Conservation (phyloP, 1,140 invertebrate species). For the Neomicropteryx cornuta region DNA sequence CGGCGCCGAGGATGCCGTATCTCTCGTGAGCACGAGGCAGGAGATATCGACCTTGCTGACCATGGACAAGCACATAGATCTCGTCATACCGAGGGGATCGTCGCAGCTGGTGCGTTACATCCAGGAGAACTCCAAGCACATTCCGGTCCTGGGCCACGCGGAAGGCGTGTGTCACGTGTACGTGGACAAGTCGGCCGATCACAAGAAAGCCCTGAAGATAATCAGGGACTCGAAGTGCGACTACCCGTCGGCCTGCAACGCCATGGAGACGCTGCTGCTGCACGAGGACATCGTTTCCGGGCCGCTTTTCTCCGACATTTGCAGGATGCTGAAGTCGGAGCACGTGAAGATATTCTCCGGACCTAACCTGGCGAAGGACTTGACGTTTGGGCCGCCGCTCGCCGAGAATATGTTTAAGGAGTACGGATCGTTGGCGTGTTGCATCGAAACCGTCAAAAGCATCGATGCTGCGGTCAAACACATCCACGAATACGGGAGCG, state of each 20-base stretch:
- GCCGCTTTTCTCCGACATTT: slow-evolving; percentile 79
- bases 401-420: slow-evolving; percentile 85
- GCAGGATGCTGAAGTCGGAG: slow-evolving; percentile 85
- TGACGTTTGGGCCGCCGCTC: slow-evolving; percentile 87
- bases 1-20: slow-evolving; percentile 75
- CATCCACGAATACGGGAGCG: slow-evolving; percentile 90
- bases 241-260: slow-evolving; percentile 98
- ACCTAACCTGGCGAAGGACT: slow-evolving; percentile 51
- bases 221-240: slow-evolving; percentile 95
- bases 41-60: slow-evolving; percentile 88
- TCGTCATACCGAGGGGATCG: slow-evolving; percentile 95
- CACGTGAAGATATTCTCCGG: slow-evolving; percentile 83
- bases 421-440: slow-evolving; percentile 87
- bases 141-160: slow-evolving; percentile 95
- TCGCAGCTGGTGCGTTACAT: slow-evolving; percentile 84
- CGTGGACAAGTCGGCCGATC: slow-evolving; percentile 83
- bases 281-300: slow-evolving; percentile 71
- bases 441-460: slow-evolving; percentile 85
- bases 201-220: slow-evolving; percentile 77
- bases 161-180: slow-evolving; percentile 98
- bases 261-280: slow-evolving; percentile 94
- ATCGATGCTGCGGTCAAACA: slow-evolving; percentile 86
- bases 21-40: slow-evolving; percentile 87
- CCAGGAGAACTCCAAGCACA: slow-evolving; percentile 83
- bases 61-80: slow-evolving; percentile 90